Base-by-base conservation (phyloP, 2,113 vertebrate genomes). In the Forbesichthys agassizii region DNA sequence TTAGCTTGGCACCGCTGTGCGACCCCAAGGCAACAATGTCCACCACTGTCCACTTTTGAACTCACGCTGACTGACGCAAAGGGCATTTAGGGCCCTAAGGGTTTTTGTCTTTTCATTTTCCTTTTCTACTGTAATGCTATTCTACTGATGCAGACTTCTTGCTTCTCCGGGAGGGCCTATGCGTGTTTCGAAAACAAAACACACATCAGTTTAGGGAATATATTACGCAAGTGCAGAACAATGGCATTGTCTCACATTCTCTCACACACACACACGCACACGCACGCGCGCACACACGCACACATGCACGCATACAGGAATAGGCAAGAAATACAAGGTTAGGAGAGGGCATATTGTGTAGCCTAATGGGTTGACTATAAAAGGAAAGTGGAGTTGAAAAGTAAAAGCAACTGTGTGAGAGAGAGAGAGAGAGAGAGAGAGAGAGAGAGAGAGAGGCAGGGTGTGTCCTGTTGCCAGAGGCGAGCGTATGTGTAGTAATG, bases 1-100 rank as follows among this genome's bases (percentile, higher is more conserved):
- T 68, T 57, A 57, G 18, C 9, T 69, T 64, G 78, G 27, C 73
- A 61, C 16, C 5, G 20, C 11, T 33, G 55, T 64, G 36, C 7
- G 77, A 68, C 80, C 78, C 83, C 0, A 16, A 67, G 76, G 81
- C 70, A 52, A 66, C 0, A 11, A 59, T 51, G 12, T 13, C 9
- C 65, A 58, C 59, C 59, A 64, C 69, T 85, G 80, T 84, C 75
- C 73, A 75, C 64, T 69, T 79, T 77, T 73, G 27, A 75, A 61
- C 67, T 74, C 55, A 1, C 62, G 69, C 52, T 33, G 63, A 69
- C 56, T 65, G 14, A 60, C 61, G 27, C 65, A 54, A 36, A 52
- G 48, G 53, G 74, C 77, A 67, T 72, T 33, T 6, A 1, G 8
- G 47, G 3, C 48, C 42, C 66, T 53, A 5, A 20, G 66, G 57